phyloP scores from a whole-genome alignment of 2,888 invertebrate genomes.

The Pristionchus japonicus region DNA sequence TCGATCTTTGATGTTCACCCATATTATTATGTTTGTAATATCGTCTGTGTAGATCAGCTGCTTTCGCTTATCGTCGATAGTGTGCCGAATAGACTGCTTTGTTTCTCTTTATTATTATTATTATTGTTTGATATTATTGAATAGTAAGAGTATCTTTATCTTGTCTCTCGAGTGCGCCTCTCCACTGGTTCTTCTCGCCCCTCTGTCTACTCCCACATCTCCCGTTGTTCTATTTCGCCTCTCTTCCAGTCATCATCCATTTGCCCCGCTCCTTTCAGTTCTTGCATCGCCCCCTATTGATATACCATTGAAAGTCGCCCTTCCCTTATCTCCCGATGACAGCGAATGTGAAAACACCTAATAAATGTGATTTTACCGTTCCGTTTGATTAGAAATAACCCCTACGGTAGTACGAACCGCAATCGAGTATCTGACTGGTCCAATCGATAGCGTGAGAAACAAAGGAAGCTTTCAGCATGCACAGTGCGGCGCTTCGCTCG shows the following conservation, averaged over 20 bases:
- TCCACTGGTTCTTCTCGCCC: not conserved
- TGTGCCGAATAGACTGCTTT: not conserved
- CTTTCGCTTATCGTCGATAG: not conserved
- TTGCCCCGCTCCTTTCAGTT: not conserved
- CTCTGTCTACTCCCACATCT: not conserved
- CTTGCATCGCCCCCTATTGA: not conserved
- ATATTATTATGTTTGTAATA: not conserved
- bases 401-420: not conserved
- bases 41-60: not conserved
- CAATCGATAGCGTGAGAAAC: not conserved
- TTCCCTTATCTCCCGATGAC: not conserved
- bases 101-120: not conserved
- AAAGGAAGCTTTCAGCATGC: not conserved
- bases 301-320: not conserved
- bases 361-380: not conserved
- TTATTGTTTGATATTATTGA: not conserved
- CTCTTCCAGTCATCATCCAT: not conserved
- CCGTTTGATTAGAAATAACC: not conserved
- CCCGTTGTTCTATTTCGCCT: not conserved
- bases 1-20: not conserved
- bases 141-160: not conserved
- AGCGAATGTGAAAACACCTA: not conserved
- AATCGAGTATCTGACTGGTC: not conserved
- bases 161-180: constrained; percentile 7
- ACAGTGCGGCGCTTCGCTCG: constrained; percentile 8